Evolutionary conservation across 2,888 invertebrate species (phyloP).

Genomic region (Colletes collaris): DNA sequence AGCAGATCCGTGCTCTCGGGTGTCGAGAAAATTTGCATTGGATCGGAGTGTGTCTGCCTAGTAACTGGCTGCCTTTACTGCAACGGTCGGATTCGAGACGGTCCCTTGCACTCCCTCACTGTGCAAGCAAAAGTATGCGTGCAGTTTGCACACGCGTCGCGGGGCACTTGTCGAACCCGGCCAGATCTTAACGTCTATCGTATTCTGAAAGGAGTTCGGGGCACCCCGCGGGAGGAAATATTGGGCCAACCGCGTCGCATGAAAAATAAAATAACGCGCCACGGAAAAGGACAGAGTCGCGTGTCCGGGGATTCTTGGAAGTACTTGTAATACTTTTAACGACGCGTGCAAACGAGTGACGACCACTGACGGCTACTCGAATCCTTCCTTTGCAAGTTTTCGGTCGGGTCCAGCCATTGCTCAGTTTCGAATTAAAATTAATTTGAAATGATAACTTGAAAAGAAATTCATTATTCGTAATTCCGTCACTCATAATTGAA

Average conservation of each 20-base stretch:
- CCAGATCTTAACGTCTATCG: slow-evolving; percentile 52
- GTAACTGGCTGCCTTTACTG: slow-evolving; percentile 63
- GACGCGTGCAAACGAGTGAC: background rate
- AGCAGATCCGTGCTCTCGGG: slow-evolving; percentile 66
- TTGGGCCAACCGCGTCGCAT: slow-evolving; percentile 22
- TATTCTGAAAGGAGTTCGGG: slow-evolving; percentile 23
- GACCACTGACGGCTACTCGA: too few relatives aligned
- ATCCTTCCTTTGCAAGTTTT: too few relatives aligned
- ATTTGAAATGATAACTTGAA: too few relatives aligned
- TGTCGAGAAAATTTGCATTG: slow-evolving; percentile 75
- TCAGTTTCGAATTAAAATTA: too few relatives aligned
- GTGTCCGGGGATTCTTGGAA: slow-evolving; percentile 16
- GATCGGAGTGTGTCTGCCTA: slow-evolving; percentile 69
- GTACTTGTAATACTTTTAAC: slow-evolving; percentile 23
- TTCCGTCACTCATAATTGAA: too few relatives aligned
- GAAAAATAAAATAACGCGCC: slow-evolving; percentile 20
- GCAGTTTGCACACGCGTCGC: slow-evolving; percentile 33
- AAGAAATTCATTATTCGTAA: too few relatives aligned
- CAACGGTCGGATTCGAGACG: slow-evolving; percentile 37
- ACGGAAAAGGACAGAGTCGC: slow-evolving; percentile 18
- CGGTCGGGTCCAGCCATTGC: too few relatives aligned
- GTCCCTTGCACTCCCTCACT: slow-evolving; percentile 47
- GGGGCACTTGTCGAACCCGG: slow-evolving; percentile 48
- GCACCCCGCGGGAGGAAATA: slow-evolving; percentile 38
- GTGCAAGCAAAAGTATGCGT: slow-evolving; percentile 12